Base-by-base conservation (phyloP, 2,888 invertebrate genomes). In the Rhagonycha fulva region DNA sequence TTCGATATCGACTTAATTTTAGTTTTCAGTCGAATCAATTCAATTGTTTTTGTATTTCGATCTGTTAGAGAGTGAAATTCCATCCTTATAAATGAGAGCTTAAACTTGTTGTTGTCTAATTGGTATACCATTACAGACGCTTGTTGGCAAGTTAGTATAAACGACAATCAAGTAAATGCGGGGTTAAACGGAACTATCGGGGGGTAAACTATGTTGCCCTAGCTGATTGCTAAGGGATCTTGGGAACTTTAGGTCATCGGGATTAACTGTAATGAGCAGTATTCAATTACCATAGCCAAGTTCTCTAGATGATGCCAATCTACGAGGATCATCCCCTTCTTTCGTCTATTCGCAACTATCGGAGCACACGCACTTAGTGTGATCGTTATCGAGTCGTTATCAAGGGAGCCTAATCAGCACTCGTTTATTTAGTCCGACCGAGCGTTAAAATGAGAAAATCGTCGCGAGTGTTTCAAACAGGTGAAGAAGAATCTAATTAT, bases 181-280 rank as follows among this genome's bases (percentile, higher is more conserved):
- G 73, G 75, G 76, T 72, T 71, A 76, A 80, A 76, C 72, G 60
- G 73, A 80, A 76, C 79, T 79, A 79, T 77, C 79, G 75, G 76
- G 73, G 76, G 78, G 77, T 75, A 68, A 61, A 71, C 78, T 78
- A 80, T 80, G 79, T 78, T 78, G 79, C 78, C 76, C 76, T 67
- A 79, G 77, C 76, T 82, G 82, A 82, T 82, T 82, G 82, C 80
- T 79, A 70, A 77, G 82, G 82, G 81, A 81, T 77, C 80, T 80
- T 80, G 79, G 81, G 78, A 80, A 80, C 79, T 79, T 47, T 78
- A 80, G 81, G 81, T 81, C 82, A 82, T 80, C 81, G 77, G 78
- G 81, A 82, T 82, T 82, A 82, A 80, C 78, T 78, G 81, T 82
- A 82, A 82, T 82, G 82, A 82, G 81, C 77, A 80, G 80, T 81